These are phyloP conservation scores for Lonchura striata DNA, from an alignment of 2,113 vertebrate species.

Conservation along the genomic window DNA sequence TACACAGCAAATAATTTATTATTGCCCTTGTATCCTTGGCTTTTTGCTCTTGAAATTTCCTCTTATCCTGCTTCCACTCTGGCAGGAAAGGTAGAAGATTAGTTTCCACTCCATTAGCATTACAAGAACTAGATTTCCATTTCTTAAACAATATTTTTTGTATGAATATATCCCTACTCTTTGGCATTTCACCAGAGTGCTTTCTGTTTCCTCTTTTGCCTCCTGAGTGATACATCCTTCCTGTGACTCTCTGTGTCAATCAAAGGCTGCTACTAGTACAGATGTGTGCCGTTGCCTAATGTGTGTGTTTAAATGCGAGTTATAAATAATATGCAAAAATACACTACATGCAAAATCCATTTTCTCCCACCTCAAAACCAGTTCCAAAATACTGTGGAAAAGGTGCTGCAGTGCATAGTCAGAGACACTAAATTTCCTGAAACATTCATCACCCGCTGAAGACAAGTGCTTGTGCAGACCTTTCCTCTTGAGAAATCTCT, in stretches of 20 bases:
- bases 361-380: background rate
- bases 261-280: background rate
- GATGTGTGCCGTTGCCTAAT: background rate
- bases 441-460: background rate
- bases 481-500: background rate
- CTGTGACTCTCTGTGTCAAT: background rate
- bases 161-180: background rate
- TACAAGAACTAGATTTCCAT: background rate
- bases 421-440: background rate
- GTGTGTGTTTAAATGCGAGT: background rate
- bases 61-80: background rate
- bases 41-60: slow-evolving; percentile 1
- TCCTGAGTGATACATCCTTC: background rate
- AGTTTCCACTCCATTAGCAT: slow-evolving; percentile 1
- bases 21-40: background rate
- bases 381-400: background rate
- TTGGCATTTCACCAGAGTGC: background rate
- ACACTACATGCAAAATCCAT: background rate
- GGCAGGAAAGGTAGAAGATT: background rate
- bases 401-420: background rate
- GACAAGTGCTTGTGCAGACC: background rate
- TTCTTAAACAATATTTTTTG: background rate
- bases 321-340: background rate
- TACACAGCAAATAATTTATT: background rate
- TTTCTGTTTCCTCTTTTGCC: background rate